phyloP scores from a whole-genome alignment of 2,888 invertebrate genomes.

The Magallana nippona region DNA sequence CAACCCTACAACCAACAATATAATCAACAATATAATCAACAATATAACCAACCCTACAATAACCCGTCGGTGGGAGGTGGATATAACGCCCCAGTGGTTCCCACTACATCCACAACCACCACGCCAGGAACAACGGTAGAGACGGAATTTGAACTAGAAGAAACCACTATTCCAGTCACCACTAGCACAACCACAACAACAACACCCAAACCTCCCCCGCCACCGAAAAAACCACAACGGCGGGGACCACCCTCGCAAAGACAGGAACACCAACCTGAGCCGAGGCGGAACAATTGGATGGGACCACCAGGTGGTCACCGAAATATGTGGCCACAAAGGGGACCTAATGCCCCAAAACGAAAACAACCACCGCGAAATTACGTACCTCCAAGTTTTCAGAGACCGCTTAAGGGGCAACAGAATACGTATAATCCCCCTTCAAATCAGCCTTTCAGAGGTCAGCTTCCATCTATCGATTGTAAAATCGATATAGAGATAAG shows the following conservation, averaged over 20 bases:
- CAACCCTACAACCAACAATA: constrained; percentile 6
- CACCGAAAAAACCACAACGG: constrained; percentile 1
- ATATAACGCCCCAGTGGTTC: not conserved
- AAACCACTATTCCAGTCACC: constrained; percentile 36
- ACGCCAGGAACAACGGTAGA: constrained; percentile 44
- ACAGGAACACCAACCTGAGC: constrained; percentile 41
- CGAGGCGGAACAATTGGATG: constrained; percentile 30
- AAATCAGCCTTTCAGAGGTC: constrained; percentile 16
- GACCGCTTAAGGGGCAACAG: constrained; percentile 21
- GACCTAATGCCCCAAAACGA: constrained; percentile 13
- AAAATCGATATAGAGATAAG: no score
- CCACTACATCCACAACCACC: constrained; percentile 9
- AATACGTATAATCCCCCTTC: not conserved
- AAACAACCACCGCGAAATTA: constrained; percentile 2
- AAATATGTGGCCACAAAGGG: constrained; percentile 10
- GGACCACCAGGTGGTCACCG: not conserved
- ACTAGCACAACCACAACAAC: constrained; percentile 35
- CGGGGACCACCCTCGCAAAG: not conserved
- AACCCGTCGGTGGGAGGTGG: constrained; percentile 1
- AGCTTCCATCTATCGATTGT: not conserved
- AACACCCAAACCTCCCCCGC: not conserved
- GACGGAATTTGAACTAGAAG: constrained; percentile 41
- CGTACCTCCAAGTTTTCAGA: constrained; percentile 27
- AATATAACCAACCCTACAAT: constrained; percentile 5
- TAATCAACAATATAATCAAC: constrained; percentile 19